phyloP scores from a whole-genome alignment of 2,113 vertebrate genomes.

The Pelecanoides urinatrix region DNA sequence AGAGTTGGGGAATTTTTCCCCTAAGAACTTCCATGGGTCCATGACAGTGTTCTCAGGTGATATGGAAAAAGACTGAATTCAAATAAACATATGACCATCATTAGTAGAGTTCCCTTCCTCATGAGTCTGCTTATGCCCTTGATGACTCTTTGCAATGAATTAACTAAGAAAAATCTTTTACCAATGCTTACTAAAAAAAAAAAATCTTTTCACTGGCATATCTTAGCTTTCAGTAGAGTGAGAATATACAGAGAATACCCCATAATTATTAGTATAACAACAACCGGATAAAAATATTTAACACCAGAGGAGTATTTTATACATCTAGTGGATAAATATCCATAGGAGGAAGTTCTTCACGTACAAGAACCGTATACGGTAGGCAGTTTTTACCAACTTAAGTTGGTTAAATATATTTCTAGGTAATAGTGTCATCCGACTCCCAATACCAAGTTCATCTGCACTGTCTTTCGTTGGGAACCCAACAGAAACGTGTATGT shows the following conservation, averaged over 20 bases:
- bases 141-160: not conserved
- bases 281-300: constrained; percentile 53
- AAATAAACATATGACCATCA: not conserved
- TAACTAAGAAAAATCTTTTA: not conserved
- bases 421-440: not conserved
- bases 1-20: not conserved
- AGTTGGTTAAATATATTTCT: not conserved
- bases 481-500: not conserved
- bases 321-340: not conserved
- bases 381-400: not conserved
- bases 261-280: constrained; percentile 61
- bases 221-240: not conserved
- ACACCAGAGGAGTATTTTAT: constrained; percentile 37
- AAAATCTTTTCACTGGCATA: not conserved
- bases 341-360: not conserved
- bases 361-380: not conserved
- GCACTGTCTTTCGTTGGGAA: constrained; percentile 8
- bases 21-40: not conserved
- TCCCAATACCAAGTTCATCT: not conserved
- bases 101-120: not conserved
- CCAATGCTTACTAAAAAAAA: not conserved
- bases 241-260: not conserved
- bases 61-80: not conserved
- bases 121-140: not conserved
- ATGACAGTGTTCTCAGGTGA: not conserved